phyloP scores from a whole-genome alignment of 1,140 invertebrate species.

The Papilio polytes region DNA sequence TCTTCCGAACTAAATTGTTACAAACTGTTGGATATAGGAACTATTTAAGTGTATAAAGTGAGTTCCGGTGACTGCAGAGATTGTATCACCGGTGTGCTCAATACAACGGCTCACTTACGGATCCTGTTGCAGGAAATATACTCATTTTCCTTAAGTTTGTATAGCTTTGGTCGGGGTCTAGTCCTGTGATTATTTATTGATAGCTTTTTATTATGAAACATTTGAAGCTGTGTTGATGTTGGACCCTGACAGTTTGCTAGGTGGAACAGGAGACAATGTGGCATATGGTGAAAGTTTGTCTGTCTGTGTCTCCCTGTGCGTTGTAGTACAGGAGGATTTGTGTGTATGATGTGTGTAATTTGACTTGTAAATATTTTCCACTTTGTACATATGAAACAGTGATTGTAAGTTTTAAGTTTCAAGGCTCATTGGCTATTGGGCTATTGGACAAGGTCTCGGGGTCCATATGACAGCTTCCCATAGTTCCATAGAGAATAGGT shows the following conservation, averaged over 20 bases:
- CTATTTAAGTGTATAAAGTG: conserved; percentile 55
- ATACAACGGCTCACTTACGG: conserved; percentile 58
- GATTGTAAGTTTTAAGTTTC: conserved; percentile 76
- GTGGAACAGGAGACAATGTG: neutral
- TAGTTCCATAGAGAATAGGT: conserved; percentile 31
- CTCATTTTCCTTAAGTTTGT: conserved; percentile 44
- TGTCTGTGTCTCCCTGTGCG: conserved; percentile 77
- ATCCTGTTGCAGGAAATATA: conserved; percentile 44
- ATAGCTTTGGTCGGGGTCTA: conserved; percentile 45
- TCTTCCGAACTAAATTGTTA: conserved; percentile 88
- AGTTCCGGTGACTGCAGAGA: conserved; percentile 45
- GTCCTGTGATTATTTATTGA: conserved; percentile 43
- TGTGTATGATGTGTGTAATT: conserved; percentile 57
- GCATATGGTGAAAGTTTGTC: conserved; percentile 39
- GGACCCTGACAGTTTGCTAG: conserved; percentile 27
- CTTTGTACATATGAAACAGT: conserved; percentile 71
- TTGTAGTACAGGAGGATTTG: conserved; percentile 83
- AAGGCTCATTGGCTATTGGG: conserved; percentile 41
- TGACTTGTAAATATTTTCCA: conserved; percentile 77
- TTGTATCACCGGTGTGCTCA: conserved; percentile 56
- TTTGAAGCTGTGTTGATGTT: conserved; percentile 25
- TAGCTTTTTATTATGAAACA: conserved; percentile 34
- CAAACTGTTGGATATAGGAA: conserved; percentile 51
- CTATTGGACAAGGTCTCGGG: neutral
- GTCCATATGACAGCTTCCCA: neutral